Percentiles rank a stretch among this genome's conserved stretches.
These are phyloP conservation scores for Anseranas semipalmata DNA, from an alignment of 2,113 vertebrate species.

Conservation along the genomic window DNA sequence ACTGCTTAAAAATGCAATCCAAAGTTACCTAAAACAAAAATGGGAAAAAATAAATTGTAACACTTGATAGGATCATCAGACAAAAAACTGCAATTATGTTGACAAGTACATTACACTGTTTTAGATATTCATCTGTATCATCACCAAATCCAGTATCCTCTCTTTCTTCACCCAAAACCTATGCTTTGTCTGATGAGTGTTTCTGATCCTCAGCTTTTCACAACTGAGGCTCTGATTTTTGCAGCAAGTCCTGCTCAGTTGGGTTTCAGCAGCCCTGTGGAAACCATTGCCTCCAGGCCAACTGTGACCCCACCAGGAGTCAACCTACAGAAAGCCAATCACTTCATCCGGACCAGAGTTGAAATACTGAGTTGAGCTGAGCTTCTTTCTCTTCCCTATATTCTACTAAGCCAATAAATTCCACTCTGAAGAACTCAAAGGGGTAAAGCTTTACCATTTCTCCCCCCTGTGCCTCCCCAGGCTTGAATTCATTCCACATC, in stretches of 20 bases:
- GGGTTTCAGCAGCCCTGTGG: neutral
- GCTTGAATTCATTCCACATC: neutral
- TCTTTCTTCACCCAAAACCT: neutral
- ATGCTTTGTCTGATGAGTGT: neutral
- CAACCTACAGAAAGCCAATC: neutral
- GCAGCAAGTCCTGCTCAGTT: neutral
- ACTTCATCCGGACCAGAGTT: neutral
- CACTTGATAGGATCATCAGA: constrained; percentile 40
- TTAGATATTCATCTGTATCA: neutral
- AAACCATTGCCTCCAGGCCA: neutral
- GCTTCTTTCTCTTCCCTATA: neutral
- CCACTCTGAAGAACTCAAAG: neutral
- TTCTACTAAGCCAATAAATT: neutral
- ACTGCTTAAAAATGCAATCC: constrained; percentile 17
- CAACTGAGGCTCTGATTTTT: neutral
- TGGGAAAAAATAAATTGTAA: neutral
- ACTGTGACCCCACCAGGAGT: neutral
- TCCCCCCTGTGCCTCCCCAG: fast-evolving
- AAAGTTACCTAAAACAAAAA: constrained; percentile 50
- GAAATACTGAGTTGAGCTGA: neutral
- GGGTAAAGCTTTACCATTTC: neutral
- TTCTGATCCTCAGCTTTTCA: neutral
- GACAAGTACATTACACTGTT: neutral
- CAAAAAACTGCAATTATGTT: constrained; percentile 51
- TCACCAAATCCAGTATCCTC: neutral